Percentiles rank a stretch among this genome's conserved stretches.
Evolutionary conservation across 2,797 vertebrate species (phyloP).

Genomic region (Sphenopsis melanotis): DNA sequence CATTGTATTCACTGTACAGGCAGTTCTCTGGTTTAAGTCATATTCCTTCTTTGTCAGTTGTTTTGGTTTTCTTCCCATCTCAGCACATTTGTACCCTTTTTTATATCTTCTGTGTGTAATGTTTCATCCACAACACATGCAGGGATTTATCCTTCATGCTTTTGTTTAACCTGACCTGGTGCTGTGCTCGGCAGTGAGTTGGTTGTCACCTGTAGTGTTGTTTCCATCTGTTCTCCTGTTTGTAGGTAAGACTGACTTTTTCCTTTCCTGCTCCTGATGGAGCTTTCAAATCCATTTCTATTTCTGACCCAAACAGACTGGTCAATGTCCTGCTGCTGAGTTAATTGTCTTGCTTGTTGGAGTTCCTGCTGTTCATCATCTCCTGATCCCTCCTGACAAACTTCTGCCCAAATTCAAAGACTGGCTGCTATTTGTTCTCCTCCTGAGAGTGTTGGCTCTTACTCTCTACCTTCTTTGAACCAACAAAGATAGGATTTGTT

Average conservation of each 20-base stretch:
- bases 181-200: not conserved
- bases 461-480: not conserved
- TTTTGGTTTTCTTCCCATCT: not conserved
- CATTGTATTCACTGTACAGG: not conserved
- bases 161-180: not conserved
- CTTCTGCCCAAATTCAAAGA: conserved; percentile 18
- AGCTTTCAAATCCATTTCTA: not conserved
- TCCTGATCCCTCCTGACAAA: conserved; percentile 6
- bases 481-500: conserved; percentile 48
- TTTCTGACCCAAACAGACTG: not conserved
- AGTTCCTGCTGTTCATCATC: conserved; percentile 34
- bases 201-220: not conserved
- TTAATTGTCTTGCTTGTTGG: conserved; percentile 12
- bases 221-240: not conserved
- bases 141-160: not conserved
- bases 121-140: not conserved
- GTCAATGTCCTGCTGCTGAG: not conserved
- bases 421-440: conserved; percentile 24
- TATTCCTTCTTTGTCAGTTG: not conserved
- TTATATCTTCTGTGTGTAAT: not conserved
- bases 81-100: not conserved
- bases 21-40: not conserved
- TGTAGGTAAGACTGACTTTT: not conserved
- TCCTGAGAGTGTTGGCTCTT: not conserved
- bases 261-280: not conserved